A percentile compares a stretch with the other conserved stretches of the same genome.
These are phyloP conservation scores for Catharus minimus DNA, from an alignment of 2,113 vertebrate genomes.

Conservation along the genomic window DNA sequence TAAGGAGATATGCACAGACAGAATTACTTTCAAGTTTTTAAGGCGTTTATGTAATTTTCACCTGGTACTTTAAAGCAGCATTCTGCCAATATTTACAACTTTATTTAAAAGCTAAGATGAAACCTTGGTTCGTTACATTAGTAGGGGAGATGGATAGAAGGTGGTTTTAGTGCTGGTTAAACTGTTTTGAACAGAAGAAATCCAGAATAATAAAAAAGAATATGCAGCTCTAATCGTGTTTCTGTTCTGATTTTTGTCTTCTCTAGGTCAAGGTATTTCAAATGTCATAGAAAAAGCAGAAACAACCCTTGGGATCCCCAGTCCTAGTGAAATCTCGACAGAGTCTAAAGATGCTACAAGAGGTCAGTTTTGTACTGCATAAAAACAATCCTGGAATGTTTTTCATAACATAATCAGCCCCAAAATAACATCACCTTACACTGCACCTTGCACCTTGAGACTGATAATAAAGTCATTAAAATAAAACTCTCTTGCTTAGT, in stretches of 20 bases:
- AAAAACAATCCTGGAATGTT: background rate
- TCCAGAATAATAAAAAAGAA: background rate
- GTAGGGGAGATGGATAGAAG: background rate
- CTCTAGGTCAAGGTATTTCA: conserved; percentile 91
- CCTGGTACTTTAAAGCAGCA: background rate
- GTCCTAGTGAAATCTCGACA: conserved; percentile 83
- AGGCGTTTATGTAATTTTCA: background rate
- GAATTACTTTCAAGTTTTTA: background rate
- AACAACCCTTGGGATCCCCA: conserved; percentile 91
- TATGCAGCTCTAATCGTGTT: background rate
- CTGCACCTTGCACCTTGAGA: background rate
- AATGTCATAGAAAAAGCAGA: conserved; percentile 97
- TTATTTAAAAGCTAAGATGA: background rate
- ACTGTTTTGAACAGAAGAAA: background rate
- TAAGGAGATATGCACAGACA: background rate
- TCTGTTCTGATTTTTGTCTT: conserved; percentile 4
- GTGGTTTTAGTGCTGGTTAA: background rate
- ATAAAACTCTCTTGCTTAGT: background rate
- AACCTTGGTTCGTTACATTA: background rate
- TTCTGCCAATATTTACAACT: background rate
- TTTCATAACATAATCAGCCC: background rate
- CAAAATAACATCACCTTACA: background rate
- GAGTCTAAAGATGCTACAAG: conserved; percentile 62
- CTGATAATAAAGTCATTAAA: background rate
- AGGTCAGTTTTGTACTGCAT: conserved; percentile 66